These are phyloP conservation scores for Netelia melanura DNA, from an alignment of 2,888 invertebrate species.

Conservation along the genomic window DNA sequence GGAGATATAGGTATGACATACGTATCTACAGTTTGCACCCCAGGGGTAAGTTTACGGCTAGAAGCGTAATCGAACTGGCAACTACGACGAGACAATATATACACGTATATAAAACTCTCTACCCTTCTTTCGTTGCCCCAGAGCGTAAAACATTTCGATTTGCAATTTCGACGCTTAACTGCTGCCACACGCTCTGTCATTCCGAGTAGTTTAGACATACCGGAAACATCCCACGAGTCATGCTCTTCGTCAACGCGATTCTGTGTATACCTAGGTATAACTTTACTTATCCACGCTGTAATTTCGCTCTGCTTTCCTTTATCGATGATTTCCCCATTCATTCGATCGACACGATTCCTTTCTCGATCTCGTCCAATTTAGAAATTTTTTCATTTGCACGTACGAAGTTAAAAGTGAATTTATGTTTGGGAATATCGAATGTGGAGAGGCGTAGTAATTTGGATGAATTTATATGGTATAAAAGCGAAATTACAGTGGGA, in stretches of 20 bases:
- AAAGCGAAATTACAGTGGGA: slow-evolving; percentile 49
- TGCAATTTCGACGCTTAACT: slow-evolving; percentile 80
- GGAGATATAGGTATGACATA: not conserved
- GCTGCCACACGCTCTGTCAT: slow-evolving; percentile 71
- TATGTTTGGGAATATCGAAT: not conserved
- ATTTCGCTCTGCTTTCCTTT: not conserved
- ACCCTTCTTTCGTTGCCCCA: slow-evolving; percentile 76
- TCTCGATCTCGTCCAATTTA: not conserved
- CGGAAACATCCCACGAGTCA: slow-evolving; percentile 61
- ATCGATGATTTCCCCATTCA: slow-evolving; percentile 5
- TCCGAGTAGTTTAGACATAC: slow-evolving; percentile 74
- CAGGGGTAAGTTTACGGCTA: slow-evolving; percentile 67
- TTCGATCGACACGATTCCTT: slow-evolving; percentile 20
- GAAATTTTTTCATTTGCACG: not conserved
- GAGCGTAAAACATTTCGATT: slow-evolving; percentile 81
- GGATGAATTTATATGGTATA: not conserved
- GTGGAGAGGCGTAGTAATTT: not conserved
- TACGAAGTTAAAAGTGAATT: not conserved
- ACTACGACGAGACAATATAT: slow-evolving; percentile 41
- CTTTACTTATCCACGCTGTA: not conserved
- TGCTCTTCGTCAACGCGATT: slow-evolving; percentile 41
- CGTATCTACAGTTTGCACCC: not conserved
- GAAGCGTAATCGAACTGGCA: slow-evolving; percentile 75
- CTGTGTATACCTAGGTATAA: slow-evolving; percentile 26
- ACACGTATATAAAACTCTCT: slow-evolving; percentile 7